These are phyloP conservation scores for Dynastes tityus DNA, from an alignment of 2,888 invertebrate genomes.

Conservation along the genomic window DNA sequence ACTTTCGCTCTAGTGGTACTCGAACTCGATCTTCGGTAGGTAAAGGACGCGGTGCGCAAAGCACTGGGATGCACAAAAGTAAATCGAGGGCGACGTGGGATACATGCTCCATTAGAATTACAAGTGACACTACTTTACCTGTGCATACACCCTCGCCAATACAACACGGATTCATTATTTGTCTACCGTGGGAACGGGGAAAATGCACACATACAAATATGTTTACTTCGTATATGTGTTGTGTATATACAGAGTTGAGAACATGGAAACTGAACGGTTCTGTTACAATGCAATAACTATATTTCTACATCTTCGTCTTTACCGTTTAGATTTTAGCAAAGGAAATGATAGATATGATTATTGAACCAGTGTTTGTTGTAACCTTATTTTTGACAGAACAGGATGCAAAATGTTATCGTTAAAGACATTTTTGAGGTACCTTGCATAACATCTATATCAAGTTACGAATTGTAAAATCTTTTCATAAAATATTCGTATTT, in stretches of 20 bases:
- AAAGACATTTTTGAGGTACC: too few species aligned
- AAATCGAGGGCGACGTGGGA: constrained; percentile 53
- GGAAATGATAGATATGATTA: constrained; percentile 1
- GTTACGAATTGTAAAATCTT: too few species aligned
- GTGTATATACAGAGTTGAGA: not conserved
- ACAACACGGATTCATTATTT: constrained; percentile 42
- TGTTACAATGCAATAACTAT: constrained; percentile 12
- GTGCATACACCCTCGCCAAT: constrained; percentile 43
- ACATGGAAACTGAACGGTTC: not conserved
- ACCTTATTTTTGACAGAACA: not conserved
- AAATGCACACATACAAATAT: constrained; percentile 12
- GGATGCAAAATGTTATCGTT: too few species aligned
- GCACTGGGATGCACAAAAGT: constrained; percentile 27
- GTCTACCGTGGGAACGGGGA: constrained; percentile 42
- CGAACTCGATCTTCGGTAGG: constrained; percentile 16
- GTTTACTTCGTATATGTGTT: not conserved
- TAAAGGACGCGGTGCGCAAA: constrained; percentile 11
- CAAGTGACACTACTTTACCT: constrained; percentile 51
- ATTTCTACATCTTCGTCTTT: constrained; percentile 10
- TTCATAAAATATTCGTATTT: too few species aligned
- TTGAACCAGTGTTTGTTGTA: not conserved
- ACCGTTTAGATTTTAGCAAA: not conserved
- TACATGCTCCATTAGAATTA: constrained; percentile 53
- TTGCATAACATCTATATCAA: too few species aligned
- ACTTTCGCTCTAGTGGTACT: not conserved